Conservation (phyloP, 2,797 vertebrate genomes). For the Ciconia nigra region DNA sequence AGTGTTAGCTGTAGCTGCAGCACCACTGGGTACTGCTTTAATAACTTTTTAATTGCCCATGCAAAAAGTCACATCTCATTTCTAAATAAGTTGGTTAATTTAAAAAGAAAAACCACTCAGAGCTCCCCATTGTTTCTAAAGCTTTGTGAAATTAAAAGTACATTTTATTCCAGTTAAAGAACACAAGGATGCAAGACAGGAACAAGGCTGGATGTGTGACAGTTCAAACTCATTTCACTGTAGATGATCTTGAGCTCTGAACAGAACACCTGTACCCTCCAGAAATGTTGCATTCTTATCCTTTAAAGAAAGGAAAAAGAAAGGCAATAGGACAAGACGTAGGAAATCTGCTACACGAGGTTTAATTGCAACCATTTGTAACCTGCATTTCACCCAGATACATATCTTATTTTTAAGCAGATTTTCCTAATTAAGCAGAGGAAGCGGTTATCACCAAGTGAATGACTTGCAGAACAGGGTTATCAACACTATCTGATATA, state of each 20-base stretch:
- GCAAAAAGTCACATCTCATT: neutral
- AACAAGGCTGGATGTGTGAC: neutral
- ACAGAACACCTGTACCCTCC: neutral
- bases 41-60: neutral
- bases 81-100: neutral
- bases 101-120: neutral
- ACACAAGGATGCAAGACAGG: neutral
- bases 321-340: neutral
- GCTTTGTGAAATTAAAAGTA: neutral
- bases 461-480: neutral
- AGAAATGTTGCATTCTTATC: neutral
- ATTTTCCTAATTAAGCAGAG: constrained; percentile 43
- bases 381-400: constrained; percentile 15
- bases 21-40: constrained; percentile 2
- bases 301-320: neutral
- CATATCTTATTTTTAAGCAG: constrained; percentile 12
- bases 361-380: constrained; percentile 48
- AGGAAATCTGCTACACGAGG: neutral
- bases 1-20: neutral
- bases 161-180: neutral
- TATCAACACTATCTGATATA: neutral
- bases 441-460: neutral
- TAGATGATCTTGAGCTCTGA: neutral
- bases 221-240: neutral
- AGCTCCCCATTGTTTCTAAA: neutral